phyloP scores from a whole-genome alignment of 2,797 vertebrate genomes.

The Rhinella marina region DNA sequence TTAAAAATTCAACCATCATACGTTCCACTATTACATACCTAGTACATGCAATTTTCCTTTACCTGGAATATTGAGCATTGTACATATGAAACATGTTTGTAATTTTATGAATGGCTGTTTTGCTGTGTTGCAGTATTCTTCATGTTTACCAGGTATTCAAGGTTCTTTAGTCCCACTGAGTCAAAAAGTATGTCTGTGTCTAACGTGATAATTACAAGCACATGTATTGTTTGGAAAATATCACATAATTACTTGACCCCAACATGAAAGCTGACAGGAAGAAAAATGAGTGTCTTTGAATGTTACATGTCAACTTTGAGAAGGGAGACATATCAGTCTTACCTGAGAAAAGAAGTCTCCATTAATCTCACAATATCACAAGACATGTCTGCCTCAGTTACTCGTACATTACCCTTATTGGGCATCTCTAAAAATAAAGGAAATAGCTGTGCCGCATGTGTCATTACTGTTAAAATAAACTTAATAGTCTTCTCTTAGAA shows the following conservation, averaged over 20 bases:
- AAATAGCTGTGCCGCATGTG: no score
- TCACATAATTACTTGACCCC: slow-evolving; percentile 43
- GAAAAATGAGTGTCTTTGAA: slow-evolving; percentile 24
- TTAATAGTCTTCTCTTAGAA: no score
- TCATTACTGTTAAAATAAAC: no score
- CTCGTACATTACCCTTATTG: no score
- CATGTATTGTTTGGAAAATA: slow-evolving; percentile 52
- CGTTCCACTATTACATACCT: no score
- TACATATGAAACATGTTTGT: background rate
- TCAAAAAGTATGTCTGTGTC: background rate
- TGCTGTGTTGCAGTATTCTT: background rate
- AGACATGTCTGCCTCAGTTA: background rate
- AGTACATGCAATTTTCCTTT: no score
- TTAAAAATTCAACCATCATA: no score
- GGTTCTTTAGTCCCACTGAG: background rate
- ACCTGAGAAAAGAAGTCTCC: slow-evolving; percentile 79
- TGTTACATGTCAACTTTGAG: slow-evolving; percentile 13
- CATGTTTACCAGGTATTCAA: background rate
- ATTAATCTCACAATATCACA: slow-evolving; percentile 77
- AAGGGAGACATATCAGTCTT: background rate
- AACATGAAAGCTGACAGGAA: slow-evolving; percentile 18
- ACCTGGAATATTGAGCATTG: background rate
- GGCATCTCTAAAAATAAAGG: no score
- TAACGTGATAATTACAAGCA: slow-evolving; percentile 46
- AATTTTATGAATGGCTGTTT: background rate